Conservation (phyloP, 2,888 invertebrate genomes). For the Hecatera dysodea region DNA sequence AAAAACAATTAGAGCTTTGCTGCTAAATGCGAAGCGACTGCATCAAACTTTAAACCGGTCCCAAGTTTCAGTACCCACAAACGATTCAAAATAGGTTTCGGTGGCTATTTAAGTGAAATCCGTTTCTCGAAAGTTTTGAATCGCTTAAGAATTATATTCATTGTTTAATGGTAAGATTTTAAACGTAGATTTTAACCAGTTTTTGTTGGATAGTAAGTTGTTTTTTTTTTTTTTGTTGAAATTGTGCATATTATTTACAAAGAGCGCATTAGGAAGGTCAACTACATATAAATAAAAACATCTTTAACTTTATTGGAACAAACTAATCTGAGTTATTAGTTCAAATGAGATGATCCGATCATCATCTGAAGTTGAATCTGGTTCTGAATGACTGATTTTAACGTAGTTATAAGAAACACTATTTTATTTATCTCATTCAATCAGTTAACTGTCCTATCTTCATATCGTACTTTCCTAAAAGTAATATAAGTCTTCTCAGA, state of each 20-base stretch:
- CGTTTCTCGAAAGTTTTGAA: constrained; percentile 66
- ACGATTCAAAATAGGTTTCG: constrained; percentile 65
- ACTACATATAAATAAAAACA: too few relatives aligned
- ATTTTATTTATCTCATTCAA: not conserved
- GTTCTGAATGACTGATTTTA: not conserved
- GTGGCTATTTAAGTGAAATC: constrained; percentile 67
- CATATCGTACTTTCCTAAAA: not conserved
- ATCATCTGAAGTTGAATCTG: not conserved
- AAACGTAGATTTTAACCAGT: constrained; percentile 10
- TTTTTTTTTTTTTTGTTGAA: not conserved
- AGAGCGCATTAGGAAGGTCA: not conserved
- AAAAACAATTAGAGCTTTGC: constrained; percentile 75
- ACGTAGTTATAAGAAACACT: not conserved
- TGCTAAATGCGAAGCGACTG: constrained; percentile 73
- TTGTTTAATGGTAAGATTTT: constrained; percentile 55
- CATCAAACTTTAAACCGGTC: constrained; percentile 77
- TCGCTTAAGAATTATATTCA: constrained; percentile 55
- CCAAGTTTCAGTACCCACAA: constrained; percentile 68
- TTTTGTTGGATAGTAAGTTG: constrained; percentile 9
- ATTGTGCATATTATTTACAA: not conserved
- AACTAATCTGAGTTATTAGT: not conserved
- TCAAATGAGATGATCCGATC: not conserved
- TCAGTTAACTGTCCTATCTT: not conserved
- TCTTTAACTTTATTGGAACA: too few relatives aligned
- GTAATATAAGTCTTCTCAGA: not conserved